Conservation (phyloP, 2,888 invertebrate genomes). For the Amphipyra tragopoginis region DNA sequence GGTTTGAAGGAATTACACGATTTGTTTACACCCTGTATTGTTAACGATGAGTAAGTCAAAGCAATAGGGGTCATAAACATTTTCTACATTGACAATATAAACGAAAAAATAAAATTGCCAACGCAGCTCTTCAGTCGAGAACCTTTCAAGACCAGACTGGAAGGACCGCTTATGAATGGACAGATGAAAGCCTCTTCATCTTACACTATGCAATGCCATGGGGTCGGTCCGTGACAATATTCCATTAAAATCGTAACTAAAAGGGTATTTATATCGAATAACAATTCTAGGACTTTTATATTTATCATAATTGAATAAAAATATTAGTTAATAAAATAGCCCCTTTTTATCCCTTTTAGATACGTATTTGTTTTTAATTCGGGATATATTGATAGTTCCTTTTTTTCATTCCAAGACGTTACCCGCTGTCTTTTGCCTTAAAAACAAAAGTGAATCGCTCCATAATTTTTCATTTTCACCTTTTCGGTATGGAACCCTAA, state of each 20-base stretch:
- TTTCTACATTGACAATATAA: no score
- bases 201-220: neutral
- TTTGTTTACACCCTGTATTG: no score
- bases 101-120: constrained; percentile 1
- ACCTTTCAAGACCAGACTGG: neutral
- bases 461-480: constrained; percentile 39
- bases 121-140: constrained; percentile 15
- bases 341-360: no score
- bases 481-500: constrained; percentile 28
- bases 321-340: no score
- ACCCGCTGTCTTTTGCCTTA: neutral
- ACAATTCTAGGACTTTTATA: no score
- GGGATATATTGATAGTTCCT: neutral
- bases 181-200: constrained; percentile 2
- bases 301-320: no score
- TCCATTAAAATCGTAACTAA: no score
- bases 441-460: constrained; percentile 23
- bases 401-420: neutral
- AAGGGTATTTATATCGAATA: no score
- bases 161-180: constrained; percentile 7
- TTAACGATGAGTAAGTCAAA: no score
- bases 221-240: neutral
- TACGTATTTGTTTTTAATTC: neutral
- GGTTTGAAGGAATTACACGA: no score
- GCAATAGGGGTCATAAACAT: no score